Conservation (phyloP, 1,140 invertebrate genomes). For the Hypsibius dujardini region DNA sequence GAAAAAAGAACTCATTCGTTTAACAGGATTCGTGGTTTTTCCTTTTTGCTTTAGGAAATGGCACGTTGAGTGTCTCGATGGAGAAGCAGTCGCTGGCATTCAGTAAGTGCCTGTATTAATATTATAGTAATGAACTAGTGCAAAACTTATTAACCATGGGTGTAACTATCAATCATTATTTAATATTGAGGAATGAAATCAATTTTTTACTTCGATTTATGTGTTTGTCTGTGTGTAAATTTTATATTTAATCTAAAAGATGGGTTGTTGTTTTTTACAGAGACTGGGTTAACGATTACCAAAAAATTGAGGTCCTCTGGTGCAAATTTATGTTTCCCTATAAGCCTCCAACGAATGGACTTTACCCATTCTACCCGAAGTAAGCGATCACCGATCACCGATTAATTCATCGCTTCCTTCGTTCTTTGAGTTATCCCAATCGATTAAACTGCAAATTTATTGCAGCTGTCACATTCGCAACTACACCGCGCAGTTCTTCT, state of each 20-base stretch:
- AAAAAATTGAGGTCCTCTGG: conserved; percentile 11
- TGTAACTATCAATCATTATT: too few relatives aligned
- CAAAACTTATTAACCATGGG: too few relatives aligned
- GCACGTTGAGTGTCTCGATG: conserved; percentile 11
- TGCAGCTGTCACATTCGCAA: not conserved
- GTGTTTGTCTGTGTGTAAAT: too few relatives aligned
- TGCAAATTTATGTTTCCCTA: conserved; percentile 15
- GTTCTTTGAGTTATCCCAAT: not conserved
- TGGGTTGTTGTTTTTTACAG: not conserved
- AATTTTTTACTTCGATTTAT: too few relatives aligned
- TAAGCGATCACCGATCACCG: not conserved
- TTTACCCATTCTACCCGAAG: conserved; percentile 3
- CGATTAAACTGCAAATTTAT: not conserved
- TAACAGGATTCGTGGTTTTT: not conserved
- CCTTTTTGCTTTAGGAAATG: not conserved
- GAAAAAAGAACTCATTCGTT: not conserved
- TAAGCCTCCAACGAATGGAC: conserved; percentile 10
- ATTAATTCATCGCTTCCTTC: not conserved
- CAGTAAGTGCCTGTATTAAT: not conserved
- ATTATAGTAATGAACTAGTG: too few relatives aligned
- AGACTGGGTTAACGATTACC: conserved; percentile 11
- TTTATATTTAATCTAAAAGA: too few relatives aligned
- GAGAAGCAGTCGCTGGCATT: not conserved
- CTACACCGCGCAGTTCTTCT: conserved; percentile 1
- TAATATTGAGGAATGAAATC: too few relatives aligned